phyloP scores from a whole-genome alignment of 2,113 vertebrate species.

The Meles meles region DNA sequence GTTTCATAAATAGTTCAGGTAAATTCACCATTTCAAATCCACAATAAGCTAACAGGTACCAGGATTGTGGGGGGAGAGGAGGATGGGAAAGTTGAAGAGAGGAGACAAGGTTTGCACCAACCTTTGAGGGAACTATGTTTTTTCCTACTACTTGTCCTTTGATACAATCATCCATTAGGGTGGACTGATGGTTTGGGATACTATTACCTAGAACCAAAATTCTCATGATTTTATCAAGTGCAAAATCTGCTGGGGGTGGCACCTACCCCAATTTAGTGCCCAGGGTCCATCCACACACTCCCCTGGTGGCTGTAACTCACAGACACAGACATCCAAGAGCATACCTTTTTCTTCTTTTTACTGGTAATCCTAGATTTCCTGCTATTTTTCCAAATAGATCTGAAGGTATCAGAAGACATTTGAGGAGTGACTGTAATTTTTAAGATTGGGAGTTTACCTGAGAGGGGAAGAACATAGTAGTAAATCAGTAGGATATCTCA shows the following conservation, averaged over 20 bases:
- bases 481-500: neutral
- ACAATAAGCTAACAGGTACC: neutral
- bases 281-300: neutral
- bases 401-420: conserved; percentile 79
- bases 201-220: neutral
- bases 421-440: conserved; percentile 78
- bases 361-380: conserved; percentile 57
- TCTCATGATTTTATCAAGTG: neutral
- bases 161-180: neutral
- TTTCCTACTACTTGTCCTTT: neutral
- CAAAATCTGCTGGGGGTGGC: neutral
- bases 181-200: neutral
- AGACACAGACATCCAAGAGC: neutral
- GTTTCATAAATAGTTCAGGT: neutral
- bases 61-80: neutral
- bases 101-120: neutral
- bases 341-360: conserved; percentile 74
- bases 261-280: neutral
- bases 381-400: conserved; percentile 73
- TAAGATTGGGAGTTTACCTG: conserved; percentile 73
- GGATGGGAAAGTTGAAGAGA: neutral
- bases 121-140: neutral
- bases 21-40: neutral
- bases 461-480: neutral
- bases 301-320: neutral